Percentiles rank a stretch among this genome's conserved stretches.
Conservation (phyloP, 2,888 invertebrate species). For the Microdon myrmicae region DNA sequence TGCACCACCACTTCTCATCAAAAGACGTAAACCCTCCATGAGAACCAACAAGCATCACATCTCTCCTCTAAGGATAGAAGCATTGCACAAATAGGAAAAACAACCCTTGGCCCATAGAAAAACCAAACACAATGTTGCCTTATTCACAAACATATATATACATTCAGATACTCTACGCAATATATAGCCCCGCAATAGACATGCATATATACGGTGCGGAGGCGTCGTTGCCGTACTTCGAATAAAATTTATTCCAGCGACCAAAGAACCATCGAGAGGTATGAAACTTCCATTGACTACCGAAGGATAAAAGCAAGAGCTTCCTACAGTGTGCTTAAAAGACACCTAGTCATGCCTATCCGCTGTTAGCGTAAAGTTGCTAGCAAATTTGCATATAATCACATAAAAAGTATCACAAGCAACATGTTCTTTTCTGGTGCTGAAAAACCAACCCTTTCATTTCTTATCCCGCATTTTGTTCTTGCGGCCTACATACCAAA, state of each 20-base stretch:
- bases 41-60: neutral
- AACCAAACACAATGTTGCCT: constrained; percentile 42
- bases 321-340: constrained; percentile 21
- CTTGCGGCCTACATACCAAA: no score
- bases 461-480: no score
- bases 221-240: constrained; percentile 49
- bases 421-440: no score
- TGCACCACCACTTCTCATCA: constrained; percentile 39
- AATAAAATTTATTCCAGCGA: constrained; percentile 23
- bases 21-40: constrained; percentile 6
- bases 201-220: constrained; percentile 10
- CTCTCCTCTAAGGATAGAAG: constrained; percentile 2
- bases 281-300: constrained; percentile 38
- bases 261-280: constrained; percentile 4
- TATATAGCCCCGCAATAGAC: no score
- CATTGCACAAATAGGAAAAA: constrained; percentile 14
- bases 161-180: no score
- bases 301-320: constrained; percentile 9
- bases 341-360: constrained; percentile 18
- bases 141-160: constrained; percentile 45
- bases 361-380: constrained; percentile 15
- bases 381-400: constrained; percentile 45
- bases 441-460: no score
- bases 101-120: constrained; percentile 16
- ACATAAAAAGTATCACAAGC: constrained; percentile 46